Percentiles rank a stretch among this genome's conserved stretches.
These are phyloP conservation scores for Polyommatus iphigenia DNA, from an alignment of 2,888 invertebrate genomes.

Conservation along the genomic window DNA sequence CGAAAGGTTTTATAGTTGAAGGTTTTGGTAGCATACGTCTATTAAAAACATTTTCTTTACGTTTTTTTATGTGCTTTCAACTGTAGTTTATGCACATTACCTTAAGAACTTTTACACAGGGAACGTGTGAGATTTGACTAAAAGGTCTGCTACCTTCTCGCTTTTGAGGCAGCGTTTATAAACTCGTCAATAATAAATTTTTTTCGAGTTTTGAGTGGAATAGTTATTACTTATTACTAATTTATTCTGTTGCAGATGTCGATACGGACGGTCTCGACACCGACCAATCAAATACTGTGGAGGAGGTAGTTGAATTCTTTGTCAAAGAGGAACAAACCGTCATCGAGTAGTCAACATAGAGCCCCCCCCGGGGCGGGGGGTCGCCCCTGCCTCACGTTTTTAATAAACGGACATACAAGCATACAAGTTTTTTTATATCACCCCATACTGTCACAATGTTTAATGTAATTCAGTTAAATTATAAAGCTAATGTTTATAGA, in stretches of 20 bases:
- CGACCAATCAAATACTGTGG: constrained; percentile 92
- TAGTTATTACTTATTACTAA: neutral
- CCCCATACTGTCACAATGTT: constrained; percentile 61
- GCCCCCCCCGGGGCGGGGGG: constrained; percentile 56
- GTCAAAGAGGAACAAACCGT: constrained; percentile 95
- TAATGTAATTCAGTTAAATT: constrained; percentile 68
- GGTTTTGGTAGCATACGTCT: no score
- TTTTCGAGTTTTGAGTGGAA: no score
- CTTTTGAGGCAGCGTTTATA: no score
- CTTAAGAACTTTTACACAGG: no score
- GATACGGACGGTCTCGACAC: constrained; percentile 96
- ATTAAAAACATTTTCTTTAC: no score
- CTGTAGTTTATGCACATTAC: no score
- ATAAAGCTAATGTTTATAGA: constrained; percentile 75
- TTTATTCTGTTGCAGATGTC: constrained; percentile 82
- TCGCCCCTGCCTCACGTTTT: constrained; percentile 52
- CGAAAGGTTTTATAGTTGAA: no score
- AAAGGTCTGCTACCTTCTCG: no score
- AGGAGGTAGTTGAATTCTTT: constrained; percentile 98
- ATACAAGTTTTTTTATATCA: constrained; percentile 60
- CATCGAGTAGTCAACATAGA: constrained; percentile 84
- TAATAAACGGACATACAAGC: constrained; percentile 51
- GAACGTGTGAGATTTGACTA: no score
- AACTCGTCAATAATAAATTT: no score
- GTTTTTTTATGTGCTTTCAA: no score